Base-by-base conservation (phyloP, 1,140 invertebrate genomes). In the Drosophila suzukii region DNA sequence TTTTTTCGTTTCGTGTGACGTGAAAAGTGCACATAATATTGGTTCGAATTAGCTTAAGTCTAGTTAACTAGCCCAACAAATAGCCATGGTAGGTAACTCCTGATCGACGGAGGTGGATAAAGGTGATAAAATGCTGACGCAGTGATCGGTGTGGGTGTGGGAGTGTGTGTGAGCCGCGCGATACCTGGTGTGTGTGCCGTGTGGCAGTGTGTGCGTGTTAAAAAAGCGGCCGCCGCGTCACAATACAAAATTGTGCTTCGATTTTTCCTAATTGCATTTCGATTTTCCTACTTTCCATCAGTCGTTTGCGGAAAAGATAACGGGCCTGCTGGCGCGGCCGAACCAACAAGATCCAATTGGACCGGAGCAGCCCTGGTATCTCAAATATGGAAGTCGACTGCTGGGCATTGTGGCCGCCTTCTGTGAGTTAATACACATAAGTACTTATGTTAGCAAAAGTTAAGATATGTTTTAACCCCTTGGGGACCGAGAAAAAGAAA, bases 281-380 rank as follows among this genome's bases (percentile, higher is more conserved):
- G 27, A 38, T 68, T 77, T 39, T 57, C 36, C 32, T 32, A 24
- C 24, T 49, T 47, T 58, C 32, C 49, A 43, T 57, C 51, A 97
- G 96, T 97, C 96, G 80, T 94, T 97, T 80, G 93, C 94, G 66
- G 96, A 96, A 84, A 97, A 96, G 94, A 93, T 97, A 81, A 93
- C 95, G 49, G 94, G 95, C 76, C 93, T 97, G 62, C 95, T 97
- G 95, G 94, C 95, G 65, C 94, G 95, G 75, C 96, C 96, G 55
- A 96, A 96, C 71, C 95, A 76, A 58, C 70, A 74, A 55, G 86
- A 86, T 63, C 94, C 94, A 75, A 93, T 93, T 55, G 96, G 96
- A 93, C 96, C 97, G 93, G 96, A 97, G 92, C 95, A 96, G 65
- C 96, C 97, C 72, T 97, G 96, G 96, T 97, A 96, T 95, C 94